These are phyloP conservation scores for Gobius niger DNA, from an alignment of 2,113 vertebrate species.

Conservation along the genomic window DNA sequence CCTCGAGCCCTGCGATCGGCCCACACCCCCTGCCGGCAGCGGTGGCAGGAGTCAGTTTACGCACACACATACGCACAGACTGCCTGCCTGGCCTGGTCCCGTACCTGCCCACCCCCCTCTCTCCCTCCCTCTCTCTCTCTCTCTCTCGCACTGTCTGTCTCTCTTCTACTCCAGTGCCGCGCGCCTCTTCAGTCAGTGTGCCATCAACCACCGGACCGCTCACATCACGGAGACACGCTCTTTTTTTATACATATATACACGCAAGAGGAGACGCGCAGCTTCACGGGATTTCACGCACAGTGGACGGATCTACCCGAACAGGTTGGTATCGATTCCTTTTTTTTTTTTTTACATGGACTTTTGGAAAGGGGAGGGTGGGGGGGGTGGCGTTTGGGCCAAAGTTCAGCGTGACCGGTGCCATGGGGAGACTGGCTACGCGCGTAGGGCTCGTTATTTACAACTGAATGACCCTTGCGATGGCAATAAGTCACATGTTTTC, in stretches of 20 bases:
- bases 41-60: slow-evolving; percentile 57
- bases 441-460: no score
- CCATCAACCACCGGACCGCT: slow-evolving; percentile 34
- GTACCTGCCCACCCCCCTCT: slow-evolving; percentile 57
- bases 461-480: no score
- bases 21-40: slow-evolving; percentile 23
- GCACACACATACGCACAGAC: background rate
- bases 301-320: slow-evolving; percentile 23
- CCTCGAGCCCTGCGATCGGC: background rate
- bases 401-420: slow-evolving; percentile 25
- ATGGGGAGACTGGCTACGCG: no score
- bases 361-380: background rate
- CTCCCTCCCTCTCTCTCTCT: no score
- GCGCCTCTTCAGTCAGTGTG: slow-evolving; percentile 29
- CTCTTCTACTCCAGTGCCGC: slow-evolving; percentile 15
- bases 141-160: slow-evolving; percentile 5
- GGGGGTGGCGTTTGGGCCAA: background rate
- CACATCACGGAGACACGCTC: slow-evolving; percentile 19
- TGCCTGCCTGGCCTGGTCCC: background rate
- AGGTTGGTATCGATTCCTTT: slow-evolving; percentile 37
- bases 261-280: slow-evolving; percentile 9
- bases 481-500: no score
- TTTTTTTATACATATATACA: background rate
- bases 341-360: background rate
- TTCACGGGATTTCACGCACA: slow-evolving; percentile 20